Evolutionary conservation across 2,113 vertebrate genomes (phyloP).

Genomic region (Chelonoidis abingdonii): DNA sequence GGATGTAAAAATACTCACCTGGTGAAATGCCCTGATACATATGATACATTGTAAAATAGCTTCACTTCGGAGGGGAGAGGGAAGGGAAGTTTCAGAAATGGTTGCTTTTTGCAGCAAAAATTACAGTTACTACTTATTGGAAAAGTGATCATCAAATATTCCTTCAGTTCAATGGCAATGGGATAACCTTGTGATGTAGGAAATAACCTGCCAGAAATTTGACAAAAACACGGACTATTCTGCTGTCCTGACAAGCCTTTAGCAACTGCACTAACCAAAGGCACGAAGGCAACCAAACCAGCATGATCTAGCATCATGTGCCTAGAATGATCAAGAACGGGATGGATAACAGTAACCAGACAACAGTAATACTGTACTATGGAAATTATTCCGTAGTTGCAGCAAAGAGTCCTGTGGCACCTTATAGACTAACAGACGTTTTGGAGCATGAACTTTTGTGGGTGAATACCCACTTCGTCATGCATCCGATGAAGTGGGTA

Average conservation of each 20-base stretch:
- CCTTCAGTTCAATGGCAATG: neutral
- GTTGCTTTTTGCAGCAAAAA: neutral
- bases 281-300: neutral
- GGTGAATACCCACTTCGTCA: no score
- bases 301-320: neutral
- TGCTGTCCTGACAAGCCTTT: neutral
- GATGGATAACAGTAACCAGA: neutral
- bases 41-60: neutral
- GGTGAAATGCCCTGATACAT: neutral
- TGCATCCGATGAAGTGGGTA: no score
- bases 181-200: constrained; percentile 8
- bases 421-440: no score
- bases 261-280: neutral
- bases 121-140: neutral
- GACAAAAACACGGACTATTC: neutral
- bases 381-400: neutral
- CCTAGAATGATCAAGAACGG: constrained; percentile 1
- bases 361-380: neutral
- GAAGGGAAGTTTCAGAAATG: neutral
- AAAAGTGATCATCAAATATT: neutral
- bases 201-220: constrained; percentile 12
- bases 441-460: no score
- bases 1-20: neutral
- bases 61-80: neutral
- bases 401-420: no score